Evolutionary conservation across 37 sponge, comb jelly and placozoan species (phyloP), one percentile per base, ranked within the genome.

Genomic region (Chondrilla cf. caribensis): DNA sequence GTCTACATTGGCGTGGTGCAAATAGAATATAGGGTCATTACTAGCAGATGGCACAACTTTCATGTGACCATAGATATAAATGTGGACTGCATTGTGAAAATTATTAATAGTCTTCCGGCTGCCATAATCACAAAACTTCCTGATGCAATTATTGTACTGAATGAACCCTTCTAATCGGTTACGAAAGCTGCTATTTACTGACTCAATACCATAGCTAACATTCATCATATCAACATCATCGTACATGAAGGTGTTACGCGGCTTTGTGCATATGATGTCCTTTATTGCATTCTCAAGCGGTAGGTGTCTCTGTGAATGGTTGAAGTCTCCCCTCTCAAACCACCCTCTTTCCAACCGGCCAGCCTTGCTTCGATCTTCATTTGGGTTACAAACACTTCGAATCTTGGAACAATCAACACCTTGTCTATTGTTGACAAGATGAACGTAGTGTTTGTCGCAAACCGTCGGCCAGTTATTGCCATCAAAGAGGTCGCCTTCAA

Each of bases 1-100:
- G 59, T 91, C 92, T 26, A 87, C 58, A 81, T 84, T 91, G 1
- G 78, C 36, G 54, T 91, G 92, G 42, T 91, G 92, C 3, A 85
- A n/a, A 39, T 84, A 70, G 81, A 91, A 91, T 0, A 88, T 70
- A 19, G 92, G 92, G 39, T 91, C 92, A 38, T 84, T 87, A 31
- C 88, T 82, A 58, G 92, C 88, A 25, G 85, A 80, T 42, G 86
- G 81, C 0, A 85, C 83, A 70, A 77, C 79, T 19, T 47, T 42
- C 33, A 90, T 79, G 59, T 43, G n/a, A 14, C 90, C 90, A 18
- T 29, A 7, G 5, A 70, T 28, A 38, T 70, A 70, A 36, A 70
- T 70, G 39, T 70, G 71, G 21, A 70, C 71, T 19, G 37, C 39
- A 70, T 70, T 70, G 71, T 70, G 71, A 43, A 38, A 37, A 18